A percentile compares a stretch with the other conserved stretches of the same genome.
Conservation (phyloP, 2,113 vertebrate species). For the Apus apus region DNA sequence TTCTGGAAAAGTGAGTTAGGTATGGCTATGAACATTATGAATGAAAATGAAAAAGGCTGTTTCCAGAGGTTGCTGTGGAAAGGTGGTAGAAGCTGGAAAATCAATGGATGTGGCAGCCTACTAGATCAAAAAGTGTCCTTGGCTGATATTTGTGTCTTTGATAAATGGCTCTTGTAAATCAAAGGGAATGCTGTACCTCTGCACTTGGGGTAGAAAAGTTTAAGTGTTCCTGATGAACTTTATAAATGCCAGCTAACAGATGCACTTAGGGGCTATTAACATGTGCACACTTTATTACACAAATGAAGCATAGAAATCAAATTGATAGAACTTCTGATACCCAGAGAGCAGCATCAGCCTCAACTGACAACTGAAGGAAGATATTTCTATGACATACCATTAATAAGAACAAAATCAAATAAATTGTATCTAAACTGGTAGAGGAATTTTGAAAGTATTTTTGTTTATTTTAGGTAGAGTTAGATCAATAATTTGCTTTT, state of each 20-base stretch:
- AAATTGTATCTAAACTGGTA: background rate
- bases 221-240: conserved; percentile 70
- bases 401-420: background rate
- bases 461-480: background rate
- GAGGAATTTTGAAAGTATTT: background rate
- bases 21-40: background rate
- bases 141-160: conserved; percentile 23
- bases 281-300: conserved; percentile 34
- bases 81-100: background rate
- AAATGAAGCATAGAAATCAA: conserved; percentile 22
- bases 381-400: background rate
- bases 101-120: background rate
- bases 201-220: conserved; percentile 50
- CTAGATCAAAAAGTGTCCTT: conserved; percentile 43
- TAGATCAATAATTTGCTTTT: background rate
- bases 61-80: background rate
- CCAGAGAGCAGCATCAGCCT: background rate
- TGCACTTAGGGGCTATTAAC: conserved; percentile 20
- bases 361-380: background rate
- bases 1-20: background rate
- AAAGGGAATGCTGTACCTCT: conserved; percentile 3
- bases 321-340: background rate
- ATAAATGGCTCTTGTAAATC: conserved; percentile 68
- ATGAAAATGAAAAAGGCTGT: background rate
- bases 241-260: conserved; percentile 63